Evolutionary conservation across 2,113 vertebrate species (phyloP), one percentile per base, ranked within the genome.

Genomic region (Cygnus buccinator): DNA sequence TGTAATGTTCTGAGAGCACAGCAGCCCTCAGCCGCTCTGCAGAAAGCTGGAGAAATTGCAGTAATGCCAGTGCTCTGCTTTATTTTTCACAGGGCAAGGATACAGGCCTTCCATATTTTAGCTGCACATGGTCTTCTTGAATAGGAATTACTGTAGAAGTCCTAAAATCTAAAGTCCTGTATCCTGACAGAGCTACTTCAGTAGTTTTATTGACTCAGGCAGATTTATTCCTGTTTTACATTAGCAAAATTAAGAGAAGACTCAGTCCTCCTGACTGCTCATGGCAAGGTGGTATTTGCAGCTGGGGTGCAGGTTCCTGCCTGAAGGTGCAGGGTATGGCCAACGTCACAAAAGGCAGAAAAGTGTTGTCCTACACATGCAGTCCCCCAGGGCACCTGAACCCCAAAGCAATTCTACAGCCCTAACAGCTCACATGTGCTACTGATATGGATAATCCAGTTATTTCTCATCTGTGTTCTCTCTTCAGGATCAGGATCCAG

Each of bases 321-420:
- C 44, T 6, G 22, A 10, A 29, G 41, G 39, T 3, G 8, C 14
- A 25, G 57, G 35, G 8, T 4, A 11, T 1, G 3, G 89, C 17
- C 29, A n/a, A 3, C 2, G 11, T 5, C 57, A 20, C 71, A 29
- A 21, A 15, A 35, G 25, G 48, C 21, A 58, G 43, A 29, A 6
- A 13, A 54, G 10, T 0, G 7, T 33, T 4, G 26, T 58, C 7
- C 43, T 5, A 33, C 25, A 9, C 5, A 0, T 3, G 39, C 0
- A 3, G 10, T 8, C 4, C 23, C n/a, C 26, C 23, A 23, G 8
- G 20, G 16, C 7, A 21, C 15, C 87, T 0, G 4, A 33, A 22
- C 4, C 18, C 70, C 39, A 33, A 6, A 39, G 54, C 16, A 26
- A 10, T 19, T 13, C 63, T 6, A 1, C 17, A 2, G 16, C 52